These are phyloP conservation scores for Rhimphoctona megacephalus DNA, from an alignment of 2,888 invertebrate species.

Conservation along the genomic window DNA sequence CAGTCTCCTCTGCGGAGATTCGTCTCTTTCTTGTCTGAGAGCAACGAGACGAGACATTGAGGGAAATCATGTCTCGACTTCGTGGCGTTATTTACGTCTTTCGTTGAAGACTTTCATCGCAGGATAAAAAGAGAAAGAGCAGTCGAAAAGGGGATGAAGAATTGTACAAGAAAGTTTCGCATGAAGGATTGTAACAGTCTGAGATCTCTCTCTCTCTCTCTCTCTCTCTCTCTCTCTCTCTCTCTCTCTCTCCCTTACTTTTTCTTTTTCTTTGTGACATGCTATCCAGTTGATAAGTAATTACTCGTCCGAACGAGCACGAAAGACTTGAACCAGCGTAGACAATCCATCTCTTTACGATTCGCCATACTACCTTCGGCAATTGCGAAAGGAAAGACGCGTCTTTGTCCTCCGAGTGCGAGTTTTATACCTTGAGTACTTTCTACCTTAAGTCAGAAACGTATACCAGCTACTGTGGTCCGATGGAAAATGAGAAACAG, in stretches of 20 bases:
- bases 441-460: constrained; percentile 39
- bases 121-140: constrained; percentile 9
- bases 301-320: constrained; percentile 68
- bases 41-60: constrained; percentile 27
- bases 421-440: constrained; percentile 49
- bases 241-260: not conserved
- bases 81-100: constrained; percentile 60
- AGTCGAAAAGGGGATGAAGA: constrained; percentile 43
- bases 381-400: constrained; percentile 43
- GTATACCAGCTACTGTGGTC: not conserved
- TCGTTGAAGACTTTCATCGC: constrained; percentile 54
- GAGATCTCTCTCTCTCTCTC: constrained; percentile 36
- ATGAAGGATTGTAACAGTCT: constrained; percentile 55
- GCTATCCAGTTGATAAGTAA: constrained; percentile 72
- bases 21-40: not conserved
- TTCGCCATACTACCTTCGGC: constrained; percentile 44
- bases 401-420: constrained; percentile 39
- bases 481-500: constrained; percentile 39
- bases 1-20: not conserved
- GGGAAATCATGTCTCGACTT: constrained; percentile 28
- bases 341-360: constrained; percentile 68
- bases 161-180: constrained; percentile 45
- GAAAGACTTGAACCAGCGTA: constrained; percentile 59
- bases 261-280: constrained; percentile 44
- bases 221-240: constrained; percentile 5